These are phyloP conservation scores for Pipistrellus pygmaeus DNA, from an alignment of 2,797 vertebrate genomes.

Conservation along the genomic window DNA sequence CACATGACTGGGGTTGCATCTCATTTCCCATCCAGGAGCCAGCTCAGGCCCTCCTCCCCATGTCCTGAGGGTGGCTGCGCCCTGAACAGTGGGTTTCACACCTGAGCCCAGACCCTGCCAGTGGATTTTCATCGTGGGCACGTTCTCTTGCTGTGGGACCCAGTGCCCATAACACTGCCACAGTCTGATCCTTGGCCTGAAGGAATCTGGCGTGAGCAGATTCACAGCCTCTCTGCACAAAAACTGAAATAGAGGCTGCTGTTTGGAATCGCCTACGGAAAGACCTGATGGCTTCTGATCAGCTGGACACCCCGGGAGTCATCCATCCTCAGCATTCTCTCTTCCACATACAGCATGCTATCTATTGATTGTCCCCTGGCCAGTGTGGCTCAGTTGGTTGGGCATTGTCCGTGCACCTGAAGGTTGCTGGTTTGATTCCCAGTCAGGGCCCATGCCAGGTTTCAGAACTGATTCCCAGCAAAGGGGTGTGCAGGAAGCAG, in stretches of 20 bases:
- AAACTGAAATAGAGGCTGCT: not conserved
- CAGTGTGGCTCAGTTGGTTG: no score
- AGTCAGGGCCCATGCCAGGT: no score
- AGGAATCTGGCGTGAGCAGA: not conserved
- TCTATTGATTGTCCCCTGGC: no score
- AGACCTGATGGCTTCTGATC: not conserved
- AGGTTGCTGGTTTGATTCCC: no score
- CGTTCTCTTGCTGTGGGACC: not conserved
- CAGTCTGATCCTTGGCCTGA: not conserved
- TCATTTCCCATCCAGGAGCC: not conserved
- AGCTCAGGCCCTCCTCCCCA: not conserved
- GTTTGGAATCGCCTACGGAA: not conserved
- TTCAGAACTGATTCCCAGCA: no score
- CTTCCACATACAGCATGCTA: not conserved
- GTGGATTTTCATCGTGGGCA: not conserved
- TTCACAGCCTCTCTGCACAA: not conserved
- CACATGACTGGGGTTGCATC: rapidly evolving
- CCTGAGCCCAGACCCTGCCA: not conserved
- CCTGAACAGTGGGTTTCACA: not conserved
- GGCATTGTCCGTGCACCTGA: no score
- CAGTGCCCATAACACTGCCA: not conserved
- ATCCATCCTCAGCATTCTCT: not conserved
- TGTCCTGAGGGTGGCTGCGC: rapidly evolving
- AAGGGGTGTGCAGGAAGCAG: no score
- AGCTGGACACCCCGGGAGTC: not conserved